Evolutionary conservation across 2,888 invertebrate genomes (phyloP), one percentile per base, ranked within the genome.

Genomic region (Pterostichus niger): DNA sequence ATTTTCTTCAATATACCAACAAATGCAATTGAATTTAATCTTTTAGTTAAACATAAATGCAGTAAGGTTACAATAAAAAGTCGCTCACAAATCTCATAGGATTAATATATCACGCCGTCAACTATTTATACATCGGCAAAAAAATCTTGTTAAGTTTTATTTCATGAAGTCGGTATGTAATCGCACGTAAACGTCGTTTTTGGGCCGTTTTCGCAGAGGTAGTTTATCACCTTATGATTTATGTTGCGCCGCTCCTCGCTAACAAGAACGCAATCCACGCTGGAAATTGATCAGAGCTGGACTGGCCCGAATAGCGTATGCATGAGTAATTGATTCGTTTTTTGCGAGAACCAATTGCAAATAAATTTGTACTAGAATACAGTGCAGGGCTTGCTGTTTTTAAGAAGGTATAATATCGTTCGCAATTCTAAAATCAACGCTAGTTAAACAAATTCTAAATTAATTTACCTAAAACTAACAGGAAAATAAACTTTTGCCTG

Each of bases 161-260:
- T 59, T 59, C 59, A 59, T 59, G 59, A 59, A 59, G 59, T 59
- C 59, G 59, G 59, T 24, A 59, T 59, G 59, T 59, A 59, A 59
- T 59, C 59, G 59, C 59, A 59, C 59, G 59, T 64, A 64, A 64
- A 64, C 64, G 35, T 64, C 64, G 33, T 64, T 64, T 64, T 64
- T 64, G 64, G 64, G 35, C 35, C 64, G 33, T 64, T 33, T 64
- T 24, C 35, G 64, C 35, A 35, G 11, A 64, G 35, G 64, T 64
- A 31, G 33, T 64, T 64, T 64, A 64, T 64, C 64, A 64, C 64
- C 64, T 64, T 64, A 64, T 64, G 64, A 64, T 64, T 64, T 64
- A 64, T 64, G 35, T 64, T 64, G 11, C 6, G n/a, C 10, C 35
- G 64, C 64, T 11, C 35, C 33, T 64, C 64, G 31, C 64, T 64